Percentiles rank a stretch among this genome's conserved stretches.
Evolutionary conservation across 2,113 vertebrate genomes (phyloP).

Genomic region (Ptychochromis oligacanthus): DNA sequence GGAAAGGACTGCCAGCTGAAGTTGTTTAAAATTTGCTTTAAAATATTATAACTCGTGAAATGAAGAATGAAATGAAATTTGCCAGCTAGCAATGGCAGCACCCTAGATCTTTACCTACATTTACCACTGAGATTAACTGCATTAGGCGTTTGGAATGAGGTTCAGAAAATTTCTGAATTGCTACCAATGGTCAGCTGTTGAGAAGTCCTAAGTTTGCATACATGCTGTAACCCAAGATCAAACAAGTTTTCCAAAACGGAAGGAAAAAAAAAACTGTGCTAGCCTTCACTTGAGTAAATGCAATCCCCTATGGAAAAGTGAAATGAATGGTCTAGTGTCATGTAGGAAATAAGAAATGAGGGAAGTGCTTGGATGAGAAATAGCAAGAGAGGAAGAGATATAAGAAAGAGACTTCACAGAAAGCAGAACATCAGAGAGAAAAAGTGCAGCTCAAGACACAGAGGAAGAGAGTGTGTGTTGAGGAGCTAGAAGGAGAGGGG

Average conservation of each 20-base stretch:
- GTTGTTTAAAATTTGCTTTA: too few relatives aligned
- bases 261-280: neutral
- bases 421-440: slow-evolving; percentile 19
- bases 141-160: neutral
- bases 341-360: slow-evolving; percentile 10
- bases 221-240: neutral
- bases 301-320: neutral
- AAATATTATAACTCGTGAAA: neutral
- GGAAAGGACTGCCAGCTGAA: too few relatives aligned
- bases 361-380: slow-evolving; percentile 28
- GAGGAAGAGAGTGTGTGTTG: slow-evolving; percentile 34
- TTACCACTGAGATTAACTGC: neutral
- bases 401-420: slow-evolving; percentile 33
- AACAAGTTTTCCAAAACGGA: neutral
- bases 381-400: slow-evolving; percentile 5
- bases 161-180: neutral
- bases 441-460: slow-evolving; percentile 7
- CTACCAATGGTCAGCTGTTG: neutral
- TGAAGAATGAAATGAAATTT: neutral
- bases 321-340: neutral
- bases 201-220: neutral
- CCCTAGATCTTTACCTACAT: neutral
- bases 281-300: neutral
- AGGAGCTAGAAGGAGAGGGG: slow-evolving; percentile 9
- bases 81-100: neutral